phyloP scores from a whole-genome alignment of 64 coral and sea anemone species.

The Hydrozoanthus tunicans region DNA sequence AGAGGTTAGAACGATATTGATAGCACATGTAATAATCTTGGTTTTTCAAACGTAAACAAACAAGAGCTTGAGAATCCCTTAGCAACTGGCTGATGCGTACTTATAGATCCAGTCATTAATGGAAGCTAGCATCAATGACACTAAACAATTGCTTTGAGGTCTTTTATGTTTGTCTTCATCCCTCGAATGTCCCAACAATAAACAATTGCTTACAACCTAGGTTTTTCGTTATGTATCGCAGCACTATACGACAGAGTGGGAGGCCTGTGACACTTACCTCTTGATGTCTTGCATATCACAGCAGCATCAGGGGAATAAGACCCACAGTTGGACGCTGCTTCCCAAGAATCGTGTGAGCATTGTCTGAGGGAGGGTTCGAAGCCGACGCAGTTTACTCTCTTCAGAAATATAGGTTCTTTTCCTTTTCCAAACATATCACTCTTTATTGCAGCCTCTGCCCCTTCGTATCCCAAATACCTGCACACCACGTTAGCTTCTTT shows the following conservation, averaged over 20 bases:
- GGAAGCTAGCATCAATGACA: not conserved
- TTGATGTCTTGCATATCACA: conserved; percentile 23
- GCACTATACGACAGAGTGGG: too few species aligned
- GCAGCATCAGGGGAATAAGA: not conserved
- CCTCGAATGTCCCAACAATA: too few species aligned
- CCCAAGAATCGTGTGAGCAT: conserved; percentile 34
- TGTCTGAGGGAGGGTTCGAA: conserved; percentile 20
- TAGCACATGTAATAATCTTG: too few species aligned
- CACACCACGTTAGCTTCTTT: conserved; percentile 34
- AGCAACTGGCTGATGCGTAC: too few species aligned
- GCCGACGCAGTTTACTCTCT: conserved; percentile 22
- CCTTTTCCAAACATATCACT: conserved; percentile 36
- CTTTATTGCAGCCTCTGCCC: not conserved
- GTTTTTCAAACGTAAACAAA: too few species aligned
- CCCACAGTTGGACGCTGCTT: not conserved
- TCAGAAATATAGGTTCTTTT: conserved; percentile 10
- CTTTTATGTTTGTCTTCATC: too few species aligned
- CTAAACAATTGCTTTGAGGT: too few species aligned
- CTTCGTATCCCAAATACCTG: conserved; percentile 15
- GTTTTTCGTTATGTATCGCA: too few species aligned
- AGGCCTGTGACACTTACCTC: not conserved
- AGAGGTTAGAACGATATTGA: too few species aligned
- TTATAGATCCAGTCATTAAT: not conserved
- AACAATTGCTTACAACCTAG: too few species aligned
- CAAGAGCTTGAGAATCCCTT: too few species aligned